phyloP scores from a whole-genome alignment of 2,888 invertebrate species.

The Amiota mariae region DNA sequence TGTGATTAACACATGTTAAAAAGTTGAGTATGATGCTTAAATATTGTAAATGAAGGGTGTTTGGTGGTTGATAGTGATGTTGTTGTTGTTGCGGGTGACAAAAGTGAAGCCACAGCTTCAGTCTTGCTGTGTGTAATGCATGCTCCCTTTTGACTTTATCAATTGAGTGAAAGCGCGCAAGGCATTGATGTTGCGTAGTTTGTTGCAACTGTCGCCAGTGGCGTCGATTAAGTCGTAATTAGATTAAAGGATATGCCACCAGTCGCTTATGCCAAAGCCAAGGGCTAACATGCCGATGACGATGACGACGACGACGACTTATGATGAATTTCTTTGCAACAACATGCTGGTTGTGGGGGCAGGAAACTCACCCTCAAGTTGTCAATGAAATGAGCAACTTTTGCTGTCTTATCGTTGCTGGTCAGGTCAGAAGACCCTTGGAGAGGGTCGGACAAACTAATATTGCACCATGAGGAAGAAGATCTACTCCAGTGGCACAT shows the following conservation, averaged over 20 bases:
- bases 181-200: conserved; percentile 26
- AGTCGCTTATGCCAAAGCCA: conserved; percentile 60
- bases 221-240: conserved; percentile 74
- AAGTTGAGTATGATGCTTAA: conserved; percentile 7
- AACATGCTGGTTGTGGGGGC: too few species aligned
- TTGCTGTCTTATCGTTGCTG: background rate
- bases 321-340: conserved; percentile 30
- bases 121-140: conserved; percentile 32
- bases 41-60: conserved; percentile 23
- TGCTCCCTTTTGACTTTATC: conserved; percentile 66
- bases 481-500: conserved; percentile 15
- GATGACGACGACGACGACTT: background rate
- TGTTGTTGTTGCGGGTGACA: conserved; percentile 44
- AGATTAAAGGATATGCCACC: conserved; percentile 74
- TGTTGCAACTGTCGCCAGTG: conserved; percentile 69
- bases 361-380: conserved; percentile 8
- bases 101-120: conserved; percentile 20
- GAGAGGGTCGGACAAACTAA: too few species aligned
- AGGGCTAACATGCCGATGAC: conserved; percentile 42
- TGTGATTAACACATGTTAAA: conserved; percentile 69
- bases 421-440: conserved; percentile 7
- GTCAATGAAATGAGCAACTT: conserved; percentile 25
- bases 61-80: conserved; percentile 26
- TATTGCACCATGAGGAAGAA: conserved; percentile 56
- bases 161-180: conserved; percentile 68